phyloP scores from a whole-genome alignment of 2,113 vertebrate species.

The Zosterops japonicus region DNA sequence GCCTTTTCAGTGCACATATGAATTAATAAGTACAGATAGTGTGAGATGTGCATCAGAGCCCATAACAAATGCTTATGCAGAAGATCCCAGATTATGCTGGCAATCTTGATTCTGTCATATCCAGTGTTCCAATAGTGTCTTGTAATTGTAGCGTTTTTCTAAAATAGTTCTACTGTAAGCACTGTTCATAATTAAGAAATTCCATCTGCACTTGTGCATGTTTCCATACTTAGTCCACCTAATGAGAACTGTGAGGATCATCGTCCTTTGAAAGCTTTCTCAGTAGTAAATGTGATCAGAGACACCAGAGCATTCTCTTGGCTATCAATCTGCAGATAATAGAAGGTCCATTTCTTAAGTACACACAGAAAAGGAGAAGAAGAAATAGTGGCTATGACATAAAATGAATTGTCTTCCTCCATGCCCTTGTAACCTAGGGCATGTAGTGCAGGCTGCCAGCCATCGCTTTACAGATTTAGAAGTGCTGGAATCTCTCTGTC shows the following conservation, averaged over 20 bases:
- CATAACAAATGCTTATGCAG: background rate
- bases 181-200: background rate
- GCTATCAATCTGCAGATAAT: slow-evolving; percentile 77
- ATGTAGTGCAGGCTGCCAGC: slow-evolving; percentile 91
- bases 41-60: background rate
- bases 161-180: background rate
- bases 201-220: background rate
- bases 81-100: background rate
- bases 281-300: slow-evolving; percentile 64
- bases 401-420: slow-evolving; percentile 76
- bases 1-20: background rate
- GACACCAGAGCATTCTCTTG: slow-evolving; percentile 65
- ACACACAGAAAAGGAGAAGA: slow-evolving; percentile 76
- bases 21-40: background rate
- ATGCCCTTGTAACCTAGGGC: slow-evolving; percentile 90
- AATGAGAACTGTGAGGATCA: slow-evolving; percentile 44
- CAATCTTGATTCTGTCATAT: background rate
- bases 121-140: background rate
- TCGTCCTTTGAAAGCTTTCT: slow-evolving; percentile 37
- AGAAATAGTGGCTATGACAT: slow-evolving; percentile 79
- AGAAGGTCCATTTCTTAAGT: slow-evolving; percentile 75
- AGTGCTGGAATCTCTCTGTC: slow-evolving; percentile 91
- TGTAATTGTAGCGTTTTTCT: background rate
- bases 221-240: slow-evolving; percentile 26
- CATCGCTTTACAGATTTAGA: slow-evolving; percentile 88